phyloP scores from a whole-genome alignment of 2,888 invertebrate genomes.

The Diploptera punctata region DNA sequence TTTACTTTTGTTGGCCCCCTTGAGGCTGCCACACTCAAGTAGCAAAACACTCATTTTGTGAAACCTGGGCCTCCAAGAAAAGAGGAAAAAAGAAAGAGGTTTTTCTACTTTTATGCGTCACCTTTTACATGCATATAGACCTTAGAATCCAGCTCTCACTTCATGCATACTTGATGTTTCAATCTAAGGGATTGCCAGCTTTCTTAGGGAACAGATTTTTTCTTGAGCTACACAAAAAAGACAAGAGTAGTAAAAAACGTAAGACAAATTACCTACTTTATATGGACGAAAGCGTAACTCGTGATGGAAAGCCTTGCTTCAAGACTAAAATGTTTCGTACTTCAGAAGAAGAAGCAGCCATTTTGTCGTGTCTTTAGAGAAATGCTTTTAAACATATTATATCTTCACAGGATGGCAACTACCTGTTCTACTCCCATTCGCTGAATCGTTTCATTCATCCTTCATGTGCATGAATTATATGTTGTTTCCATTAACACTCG shows the following conservation, averaged over 20 bases:
- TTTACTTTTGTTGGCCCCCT: background rate
- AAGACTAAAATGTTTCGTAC: background rate
- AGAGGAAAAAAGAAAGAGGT: background rate
- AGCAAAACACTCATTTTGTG: conserved; percentile 11
- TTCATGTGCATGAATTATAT: no score
- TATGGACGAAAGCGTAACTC: conserved; percentile 5
- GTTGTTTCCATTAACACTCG: no score
- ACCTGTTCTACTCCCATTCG: no score
- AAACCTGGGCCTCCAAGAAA: conserved; percentile 2
- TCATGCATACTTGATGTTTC: conserved; percentile 42
- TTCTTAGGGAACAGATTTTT: conserved; percentile 38
- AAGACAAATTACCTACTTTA: conserved; percentile 26
- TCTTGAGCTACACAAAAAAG: conserved; percentile 7
- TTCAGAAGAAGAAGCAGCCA: no score
- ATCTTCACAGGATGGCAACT: no score
- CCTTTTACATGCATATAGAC: conserved; percentile 6
- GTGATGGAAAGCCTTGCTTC: background rate
- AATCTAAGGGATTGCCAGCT: conserved; percentile 41
- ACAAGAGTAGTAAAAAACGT: conserved; percentile 4
- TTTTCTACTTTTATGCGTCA: background rate
- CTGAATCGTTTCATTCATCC: no score
- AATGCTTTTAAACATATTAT: no score
- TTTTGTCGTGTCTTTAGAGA: no score
- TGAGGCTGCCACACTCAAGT: background rate
- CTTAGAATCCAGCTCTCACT: background rate